Percentiles rank a stretch among this genome's conserved stretches.
Conservation (phyloP, 2,113 vertebrate species). For the Daubentonia madagascariensis region DNA sequence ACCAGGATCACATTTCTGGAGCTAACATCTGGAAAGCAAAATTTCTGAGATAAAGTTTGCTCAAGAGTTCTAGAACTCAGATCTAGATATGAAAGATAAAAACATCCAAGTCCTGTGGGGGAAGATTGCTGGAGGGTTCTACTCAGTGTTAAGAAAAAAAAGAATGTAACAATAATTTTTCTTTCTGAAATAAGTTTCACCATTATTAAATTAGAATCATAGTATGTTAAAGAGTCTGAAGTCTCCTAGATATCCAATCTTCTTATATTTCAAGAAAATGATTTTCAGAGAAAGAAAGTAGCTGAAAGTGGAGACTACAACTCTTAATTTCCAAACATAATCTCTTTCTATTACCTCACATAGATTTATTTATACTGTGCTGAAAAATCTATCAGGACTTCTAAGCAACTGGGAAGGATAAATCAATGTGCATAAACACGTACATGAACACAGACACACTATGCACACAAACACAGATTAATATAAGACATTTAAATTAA, state of each 20-base stretch:
- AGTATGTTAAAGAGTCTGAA: background rate
- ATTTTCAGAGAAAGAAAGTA: background rate
- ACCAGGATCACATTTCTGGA: background rate
- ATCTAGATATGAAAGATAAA: background rate
- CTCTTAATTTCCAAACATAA: background rate
- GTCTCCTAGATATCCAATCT: background rate
- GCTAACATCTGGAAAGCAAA: background rate
- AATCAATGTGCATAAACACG: background rate
- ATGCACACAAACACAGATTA: background rate
- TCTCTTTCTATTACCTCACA: background rate
- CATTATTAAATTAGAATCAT: background rate
- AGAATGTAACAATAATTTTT: background rate
- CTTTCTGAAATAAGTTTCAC: background rate
- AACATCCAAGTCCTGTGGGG: background rate
- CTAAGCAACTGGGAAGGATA: background rate
- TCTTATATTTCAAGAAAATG: background rate
- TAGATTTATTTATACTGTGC: background rate
- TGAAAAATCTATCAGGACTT: background rate
- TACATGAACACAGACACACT: background rate
- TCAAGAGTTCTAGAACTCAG: background rate
- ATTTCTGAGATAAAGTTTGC: background rate
- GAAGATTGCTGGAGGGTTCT: too few relatives aligned
- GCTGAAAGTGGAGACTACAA: background rate
- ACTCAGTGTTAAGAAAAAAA: too few relatives aligned
- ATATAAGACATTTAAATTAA: slow-evolving; percentile 51